Evolutionary conservation across 2,797 vertebrate genomes (phyloP).

Genomic region (Parotocinclus haroldoi): DNA sequence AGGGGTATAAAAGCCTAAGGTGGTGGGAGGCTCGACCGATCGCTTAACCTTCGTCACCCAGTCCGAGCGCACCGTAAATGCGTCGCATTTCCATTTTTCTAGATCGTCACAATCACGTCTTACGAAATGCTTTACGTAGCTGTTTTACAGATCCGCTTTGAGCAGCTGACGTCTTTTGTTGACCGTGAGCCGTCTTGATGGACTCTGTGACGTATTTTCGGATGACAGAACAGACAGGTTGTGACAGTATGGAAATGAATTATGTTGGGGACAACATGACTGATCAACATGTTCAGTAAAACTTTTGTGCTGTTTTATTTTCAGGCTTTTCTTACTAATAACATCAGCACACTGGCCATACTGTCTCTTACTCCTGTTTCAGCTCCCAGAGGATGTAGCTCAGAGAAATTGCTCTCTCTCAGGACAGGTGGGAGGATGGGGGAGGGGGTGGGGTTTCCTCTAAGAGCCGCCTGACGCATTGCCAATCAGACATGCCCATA

Average conservation of each 20-base stretch:
- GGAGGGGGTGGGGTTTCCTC: slow-evolving; percentile 34
- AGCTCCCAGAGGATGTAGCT: slow-evolving; percentile 22
- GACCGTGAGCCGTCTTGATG: slow-evolving; percentile 6
- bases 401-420: slow-evolving; percentile 45
- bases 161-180: slow-evolving; percentile 1
- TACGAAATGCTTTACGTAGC: slow-evolving; percentile 34
- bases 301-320: not conserved
- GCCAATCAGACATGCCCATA: slow-evolving; percentile 44
- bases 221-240: slow-evolving; percentile 37
- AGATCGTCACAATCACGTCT: slow-evolving; percentile 24
- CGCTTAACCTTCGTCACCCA: slow-evolving; percentile 45
- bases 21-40: slow-evolving; percentile 77
- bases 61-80: slow-evolving; percentile 33
- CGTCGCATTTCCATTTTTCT: slow-evolving; percentile 19
- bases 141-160: slow-evolving; percentile 10
- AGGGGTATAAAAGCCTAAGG: slow-evolving; percentile 84
- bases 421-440: slow-evolving; percentile 53
- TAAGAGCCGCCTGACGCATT: slow-evolving; percentile 53
- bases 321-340: slow-evolving; percentile 14
- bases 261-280: too few relatives aligned
- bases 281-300: not conserved
- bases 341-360: slow-evolving; percentile 43
- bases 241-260: slow-evolving; percentile 25
- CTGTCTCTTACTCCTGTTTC: slow-evolving; percentile 45
- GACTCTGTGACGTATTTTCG: not conserved